A percentile compares a stretch with the other conserved stretches of the same genome.
phyloP scores from a whole-genome alignment of 1,140 invertebrate genomes.

The Globodera ellingtonae region DNA sequence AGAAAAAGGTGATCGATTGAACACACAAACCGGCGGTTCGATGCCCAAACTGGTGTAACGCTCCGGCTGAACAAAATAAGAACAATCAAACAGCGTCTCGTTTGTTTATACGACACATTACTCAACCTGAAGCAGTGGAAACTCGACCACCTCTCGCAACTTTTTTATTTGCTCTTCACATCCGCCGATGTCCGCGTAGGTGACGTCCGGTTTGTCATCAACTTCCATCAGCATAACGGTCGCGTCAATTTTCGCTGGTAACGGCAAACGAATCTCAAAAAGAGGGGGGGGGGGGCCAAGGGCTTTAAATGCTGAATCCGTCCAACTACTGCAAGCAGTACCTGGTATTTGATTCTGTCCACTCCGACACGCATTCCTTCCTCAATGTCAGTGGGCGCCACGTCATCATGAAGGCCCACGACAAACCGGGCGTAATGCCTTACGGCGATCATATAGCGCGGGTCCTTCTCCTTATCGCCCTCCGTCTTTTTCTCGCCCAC shows the following conservation, averaged over 20 bases:
- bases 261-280: conserved; percentile 98
- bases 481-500: too few species aligned
- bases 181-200: conserved; percentile 95
- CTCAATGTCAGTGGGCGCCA: conserved; percentile 99
- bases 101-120: conserved; percentile 22
- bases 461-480: conserved; percentile 80
- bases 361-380: conserved; percentile 99
- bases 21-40: conserved; percentile 77
- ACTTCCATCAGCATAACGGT: conserved; percentile 99
- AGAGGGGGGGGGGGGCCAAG: neutral
- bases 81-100: conserved; percentile 21
- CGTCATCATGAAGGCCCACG: conserved; percentile 95
- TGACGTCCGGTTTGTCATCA: conserved; percentile 99
- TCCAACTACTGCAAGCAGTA: conserved; percentile 1
- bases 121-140: conserved; percentile 87
- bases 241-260: conserved; percentile 98
- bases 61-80: conserved; percentile 78
- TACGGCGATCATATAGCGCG: conserved; percentile 99
- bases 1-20: too few species aligned
- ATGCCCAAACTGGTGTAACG: conserved; percentile 98
- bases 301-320: neutral
- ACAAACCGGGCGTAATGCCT: conserved; percentile 99
- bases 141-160: conserved; percentile 96
- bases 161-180: conserved; percentile 96
- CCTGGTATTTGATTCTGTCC: conserved; percentile 84